These are phyloP conservation scores for Marmota flaviventris DNA, from an alignment of 2,113 vertebrate genomes.

Conservation along the genomic window DNA sequence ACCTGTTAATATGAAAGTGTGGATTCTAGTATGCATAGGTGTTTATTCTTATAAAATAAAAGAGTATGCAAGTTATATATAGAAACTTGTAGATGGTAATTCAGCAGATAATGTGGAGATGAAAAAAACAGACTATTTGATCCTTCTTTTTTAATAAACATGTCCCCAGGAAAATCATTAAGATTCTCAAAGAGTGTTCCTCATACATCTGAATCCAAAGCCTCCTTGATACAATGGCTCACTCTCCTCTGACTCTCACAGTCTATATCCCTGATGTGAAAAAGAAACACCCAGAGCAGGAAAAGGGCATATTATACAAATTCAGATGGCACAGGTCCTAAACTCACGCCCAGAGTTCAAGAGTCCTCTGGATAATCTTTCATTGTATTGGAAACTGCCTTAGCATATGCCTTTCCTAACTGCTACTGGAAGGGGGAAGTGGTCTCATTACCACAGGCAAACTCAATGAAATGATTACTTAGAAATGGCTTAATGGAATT, in stretches of 20 bases:
- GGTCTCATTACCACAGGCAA: too few relatives aligned
- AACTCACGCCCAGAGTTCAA: too few relatives aligned
- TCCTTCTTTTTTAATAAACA: too few relatives aligned
- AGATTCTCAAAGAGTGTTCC: neutral
- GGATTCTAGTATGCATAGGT: neutral
- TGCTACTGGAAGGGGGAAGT: too few relatives aligned
- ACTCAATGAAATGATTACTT: too few relatives aligned
- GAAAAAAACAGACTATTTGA: neutral
- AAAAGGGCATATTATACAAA: too few relatives aligned
- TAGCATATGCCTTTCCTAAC: too few relatives aligned
- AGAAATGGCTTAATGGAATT: too few relatives aligned
- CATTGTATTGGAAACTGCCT: too few relatives aligned
- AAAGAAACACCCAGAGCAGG: neutral
- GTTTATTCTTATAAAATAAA: neutral
- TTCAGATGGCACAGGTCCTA: too few relatives aligned
- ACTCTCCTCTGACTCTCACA: neutral
- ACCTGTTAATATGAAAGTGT: neutral
- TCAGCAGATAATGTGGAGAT: neutral
- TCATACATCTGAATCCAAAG: neutral
- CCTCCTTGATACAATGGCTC: neutral
- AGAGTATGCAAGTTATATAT: neutral
- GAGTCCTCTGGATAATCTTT: too few relatives aligned
- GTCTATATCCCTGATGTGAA: neutral
- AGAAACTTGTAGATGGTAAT: neutral
- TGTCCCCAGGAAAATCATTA: neutral